Evolutionary conservation across 2,888 invertebrate genomes (phyloP).

Genomic region (Conops quadrifasciatus): DNA sequence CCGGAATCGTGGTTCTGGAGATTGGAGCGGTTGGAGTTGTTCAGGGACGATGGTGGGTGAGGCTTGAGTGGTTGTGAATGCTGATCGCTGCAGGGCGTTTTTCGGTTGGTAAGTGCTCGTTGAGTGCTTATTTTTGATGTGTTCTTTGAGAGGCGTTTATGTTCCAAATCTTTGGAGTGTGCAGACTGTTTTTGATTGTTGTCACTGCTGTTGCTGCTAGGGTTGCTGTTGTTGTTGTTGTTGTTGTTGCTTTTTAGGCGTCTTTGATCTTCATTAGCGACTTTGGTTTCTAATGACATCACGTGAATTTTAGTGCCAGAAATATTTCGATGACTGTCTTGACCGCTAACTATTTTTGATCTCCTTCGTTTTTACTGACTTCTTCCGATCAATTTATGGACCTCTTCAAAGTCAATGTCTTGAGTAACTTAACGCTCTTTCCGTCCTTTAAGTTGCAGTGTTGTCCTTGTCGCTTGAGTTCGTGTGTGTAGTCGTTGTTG

Average conservation of each 20-base stretch:
- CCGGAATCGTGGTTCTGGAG: background rate
- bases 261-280: conserved; percentile 24
- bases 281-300: conserved; percentile 38
- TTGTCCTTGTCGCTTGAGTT: background rate
- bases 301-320: conserved; percentile 22
- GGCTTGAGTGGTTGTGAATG: background rate
- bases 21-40: background rate
- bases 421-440: no score
- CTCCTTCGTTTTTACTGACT: no score
- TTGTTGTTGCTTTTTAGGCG: conserved; percentile 21
- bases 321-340: background rate
- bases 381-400: no score
- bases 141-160: background rate
- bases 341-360: no score
- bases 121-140: conserved; percentile 3
- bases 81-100: conserved; percentile 23
- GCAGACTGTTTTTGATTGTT: background rate
- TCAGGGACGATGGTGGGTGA: background rate
- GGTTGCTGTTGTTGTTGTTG: conserved; percentile 18
- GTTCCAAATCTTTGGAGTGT: background rate
- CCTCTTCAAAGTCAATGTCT: no score
- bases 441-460: no score
- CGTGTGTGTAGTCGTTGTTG: background rate
- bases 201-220: background rate
- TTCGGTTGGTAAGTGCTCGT: background rate